Evolutionary conservation across 2,888 invertebrate genomes (phyloP).

Genomic region (Argynnis bischoffii): DNA sequence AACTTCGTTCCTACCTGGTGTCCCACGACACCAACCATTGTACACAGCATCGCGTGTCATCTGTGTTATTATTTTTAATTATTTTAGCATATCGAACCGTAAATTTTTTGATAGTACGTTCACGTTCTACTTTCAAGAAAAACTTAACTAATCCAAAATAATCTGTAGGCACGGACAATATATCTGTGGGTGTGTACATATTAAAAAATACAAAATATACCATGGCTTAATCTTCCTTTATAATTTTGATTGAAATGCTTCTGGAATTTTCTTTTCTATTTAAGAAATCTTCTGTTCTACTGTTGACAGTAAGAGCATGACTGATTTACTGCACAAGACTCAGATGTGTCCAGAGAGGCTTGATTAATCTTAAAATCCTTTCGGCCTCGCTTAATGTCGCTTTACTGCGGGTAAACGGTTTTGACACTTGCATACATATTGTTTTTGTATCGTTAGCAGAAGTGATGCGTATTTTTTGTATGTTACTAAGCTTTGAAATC

Average conservation of each 20-base stretch:
- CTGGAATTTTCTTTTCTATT: background rate
- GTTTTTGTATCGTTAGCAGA: constrained; percentile 35
- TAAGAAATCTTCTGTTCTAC: background rate
- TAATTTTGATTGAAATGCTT: background rate
- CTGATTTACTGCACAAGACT: constrained; percentile 20
- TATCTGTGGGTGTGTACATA: too few relatives aligned
- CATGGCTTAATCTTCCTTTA: too few relatives aligned
- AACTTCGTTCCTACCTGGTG: too few relatives aligned
- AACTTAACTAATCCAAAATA: too few relatives aligned
- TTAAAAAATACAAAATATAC: too few relatives aligned
- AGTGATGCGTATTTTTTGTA: background rate
- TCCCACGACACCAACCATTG: too few relatives aligned
- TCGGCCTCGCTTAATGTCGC: constrained; percentile 18
- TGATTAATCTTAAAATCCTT: constrained; percentile 32
- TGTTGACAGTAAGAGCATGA: constrained; percentile 3
- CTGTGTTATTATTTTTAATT: too few relatives aligned
- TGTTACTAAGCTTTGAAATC: background rate
- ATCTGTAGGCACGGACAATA: too few relatives aligned
- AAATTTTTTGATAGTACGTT: too few relatives aligned
- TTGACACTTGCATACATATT: constrained; percentile 35
- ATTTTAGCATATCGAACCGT: too few relatives aligned
- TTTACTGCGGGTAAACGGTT: constrained; percentile 32
- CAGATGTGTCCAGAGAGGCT: constrained; percentile 23
- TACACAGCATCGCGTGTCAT: too few relatives aligned
- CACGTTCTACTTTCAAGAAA: too few relatives aligned